A percentile compares a stretch with the other conserved stretches of the same genome.
phyloP scores from a whole-genome alignment of 92 coral and sea anemone species.

The Virgularia gustaviana region DNA sequence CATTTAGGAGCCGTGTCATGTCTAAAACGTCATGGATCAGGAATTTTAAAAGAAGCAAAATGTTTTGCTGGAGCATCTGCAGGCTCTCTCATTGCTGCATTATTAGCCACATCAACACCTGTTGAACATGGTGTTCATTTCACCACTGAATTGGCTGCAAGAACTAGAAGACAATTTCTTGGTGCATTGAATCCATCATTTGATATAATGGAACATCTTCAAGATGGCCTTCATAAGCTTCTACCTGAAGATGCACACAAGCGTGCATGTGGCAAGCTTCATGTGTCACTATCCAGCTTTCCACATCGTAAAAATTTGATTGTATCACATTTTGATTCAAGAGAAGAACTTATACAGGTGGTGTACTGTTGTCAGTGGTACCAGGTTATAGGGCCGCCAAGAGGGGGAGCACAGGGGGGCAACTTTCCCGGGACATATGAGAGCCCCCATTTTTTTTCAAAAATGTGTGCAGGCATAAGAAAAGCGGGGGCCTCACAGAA shows the following conservation, averaged over 20 bases:
- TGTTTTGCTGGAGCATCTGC: slow-evolving; percentile 98
- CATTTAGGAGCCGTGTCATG: slow-evolving; percentile 87
- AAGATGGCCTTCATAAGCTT: slow-evolving; percentile 61
- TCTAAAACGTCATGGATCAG: slow-evolving; percentile 71
- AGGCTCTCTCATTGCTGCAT: slow-evolving; percentile 89
- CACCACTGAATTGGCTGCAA: slow-evolving; percentile 66
- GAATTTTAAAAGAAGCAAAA: slow-evolving; percentile 63
- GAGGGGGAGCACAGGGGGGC: too few relatives aligned
- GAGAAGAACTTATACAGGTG: slow-evolving; percentile 89
- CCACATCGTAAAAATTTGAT: slow-evolving; percentile 72
- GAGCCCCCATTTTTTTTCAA: neutral
- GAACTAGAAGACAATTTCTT: slow-evolving; percentile 69
- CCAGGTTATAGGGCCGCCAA: too few relatives aligned
- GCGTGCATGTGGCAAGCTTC: slow-evolving; percentile 73
- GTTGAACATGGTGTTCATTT: slow-evolving; percentile 68
- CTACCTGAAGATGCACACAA: slow-evolving; percentile 76
- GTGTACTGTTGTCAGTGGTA: neutral
- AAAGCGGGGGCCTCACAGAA: too few relatives aligned
- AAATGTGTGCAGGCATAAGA: neutral
- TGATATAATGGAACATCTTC: slow-evolving; percentile 72
- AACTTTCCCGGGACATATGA: too few relatives aligned
- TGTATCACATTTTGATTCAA: slow-evolving; percentile 79
- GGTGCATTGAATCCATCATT: slow-evolving; percentile 92
- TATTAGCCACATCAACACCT: slow-evolving; percentile 84
- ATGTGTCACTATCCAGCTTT: slow-evolving; percentile 79